Percentiles rank a stretch among this genome's conserved stretches.
Conservation (phyloP, 2,888 invertebrate species). For the Protophormia terraenovae region DNA sequence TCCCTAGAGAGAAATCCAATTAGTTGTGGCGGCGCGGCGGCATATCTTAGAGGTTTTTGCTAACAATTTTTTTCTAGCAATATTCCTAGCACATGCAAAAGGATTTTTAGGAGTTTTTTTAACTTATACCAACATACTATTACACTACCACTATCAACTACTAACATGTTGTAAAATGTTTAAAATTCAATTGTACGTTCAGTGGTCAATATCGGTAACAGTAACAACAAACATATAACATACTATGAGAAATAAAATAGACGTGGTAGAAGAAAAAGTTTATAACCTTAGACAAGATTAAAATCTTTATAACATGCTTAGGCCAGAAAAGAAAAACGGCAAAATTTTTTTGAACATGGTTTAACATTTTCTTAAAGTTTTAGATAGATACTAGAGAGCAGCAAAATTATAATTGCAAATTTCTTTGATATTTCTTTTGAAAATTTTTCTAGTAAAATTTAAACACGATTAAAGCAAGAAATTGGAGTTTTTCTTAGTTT, state of each 20-base stretch:
- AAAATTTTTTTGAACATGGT: slow-evolving; percentile 15
- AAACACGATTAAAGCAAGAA: slow-evolving; percentile 64
- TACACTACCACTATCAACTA: slow-evolving; percentile 6
- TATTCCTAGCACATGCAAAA: slow-evolving; percentile 74
- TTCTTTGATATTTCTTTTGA: slow-evolving; percentile 14
- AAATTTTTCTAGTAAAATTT: slow-evolving; percentile 6
- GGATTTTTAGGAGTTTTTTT: slow-evolving; percentile 56
- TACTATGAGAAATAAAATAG: slow-evolving; percentile 47
- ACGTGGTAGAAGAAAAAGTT: slow-evolving; percentile 49
- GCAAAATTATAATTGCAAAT: slow-evolving; percentile 68
- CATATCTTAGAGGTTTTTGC: slow-evolving; percentile 71
- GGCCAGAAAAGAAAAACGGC: neutral
- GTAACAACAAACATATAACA: slow-evolving; percentile 8
- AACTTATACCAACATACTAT: neutral
- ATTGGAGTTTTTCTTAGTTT: slow-evolving; percentile 43
- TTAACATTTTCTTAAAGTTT: slow-evolving; percentile 17
- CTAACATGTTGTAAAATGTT: slow-evolving; percentile 66
- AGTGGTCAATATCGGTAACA: slow-evolving; percentile 67
- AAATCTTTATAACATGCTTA: slow-evolving; percentile 61
- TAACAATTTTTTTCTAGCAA: slow-evolving; percentile 38
- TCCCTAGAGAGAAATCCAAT: slow-evolving; percentile 79
- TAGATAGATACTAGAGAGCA: slow-evolving; percentile 12
- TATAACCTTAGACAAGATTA: slow-evolving; percentile 64
- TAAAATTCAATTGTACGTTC: slow-evolving; percentile 68
- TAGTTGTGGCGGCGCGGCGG: slow-evolving; percentile 77